Percentiles rank a stretch among this genome's conserved stretches.
These are phyloP conservation scores for Plusia festucae DNA, from an alignment of 2,888 invertebrate species.

Conservation along the genomic window DNA sequence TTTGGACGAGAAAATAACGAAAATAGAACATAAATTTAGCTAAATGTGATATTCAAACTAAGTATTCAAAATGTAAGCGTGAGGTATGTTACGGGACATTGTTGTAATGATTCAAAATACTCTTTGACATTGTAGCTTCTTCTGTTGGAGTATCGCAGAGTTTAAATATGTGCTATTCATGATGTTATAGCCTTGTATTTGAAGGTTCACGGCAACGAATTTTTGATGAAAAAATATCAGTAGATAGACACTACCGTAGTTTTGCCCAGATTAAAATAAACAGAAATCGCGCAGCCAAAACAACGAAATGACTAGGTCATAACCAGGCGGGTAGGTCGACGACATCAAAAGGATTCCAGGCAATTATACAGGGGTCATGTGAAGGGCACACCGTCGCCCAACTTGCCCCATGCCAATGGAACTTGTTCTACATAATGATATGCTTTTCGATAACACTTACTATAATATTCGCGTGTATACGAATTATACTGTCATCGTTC, in stretches of 20 bases:
- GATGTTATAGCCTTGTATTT: not conserved
- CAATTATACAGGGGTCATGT: constrained; percentile 39
- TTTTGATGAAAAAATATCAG: not conserved
- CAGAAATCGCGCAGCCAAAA: constrained; percentile 11
- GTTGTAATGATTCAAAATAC: constrained; percentile 28
- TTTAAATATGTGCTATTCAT: not conserved
- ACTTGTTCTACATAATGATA: constrained; percentile 15
- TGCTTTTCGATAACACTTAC: not conserved
- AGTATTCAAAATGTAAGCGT: constrained; percentile 33
- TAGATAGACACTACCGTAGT: not conserved
- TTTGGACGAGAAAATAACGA: constrained; percentile 33
- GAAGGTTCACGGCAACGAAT: not conserved
- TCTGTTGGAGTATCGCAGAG: constrained; percentile 1
- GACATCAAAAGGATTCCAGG: constrained; percentile 34
- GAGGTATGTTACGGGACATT: constrained; percentile 24
- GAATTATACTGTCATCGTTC: constrained; percentile 20
- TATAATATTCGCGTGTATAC: constrained; percentile 24
- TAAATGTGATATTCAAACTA: constrained; percentile 28
- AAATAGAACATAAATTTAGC: constrained; percentile 52
- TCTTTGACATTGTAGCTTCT: constrained; percentile 15
- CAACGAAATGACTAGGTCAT: constrained; percentile 30
- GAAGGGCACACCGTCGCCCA: constrained; percentile 28
- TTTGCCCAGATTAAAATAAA: constrained; percentile 9
- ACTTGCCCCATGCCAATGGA: constrained; percentile 13
- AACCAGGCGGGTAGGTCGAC: constrained; percentile 36